Conservation (phyloP, 2,888 invertebrate genomes). For the Lordiphosa fenestrarum region DNA sequence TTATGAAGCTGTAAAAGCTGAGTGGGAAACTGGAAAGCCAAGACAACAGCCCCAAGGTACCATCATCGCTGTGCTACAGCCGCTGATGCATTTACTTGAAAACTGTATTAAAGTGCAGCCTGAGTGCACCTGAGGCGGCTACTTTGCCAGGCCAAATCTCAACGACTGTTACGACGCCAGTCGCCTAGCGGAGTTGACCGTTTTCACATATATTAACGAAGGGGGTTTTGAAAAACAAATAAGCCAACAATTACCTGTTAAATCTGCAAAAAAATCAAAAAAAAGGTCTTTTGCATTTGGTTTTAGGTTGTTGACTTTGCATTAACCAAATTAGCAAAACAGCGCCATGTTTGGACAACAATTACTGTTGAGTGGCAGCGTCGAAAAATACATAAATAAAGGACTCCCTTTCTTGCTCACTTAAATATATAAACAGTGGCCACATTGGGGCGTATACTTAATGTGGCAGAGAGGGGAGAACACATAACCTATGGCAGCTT, state of each 20-base stretch:
- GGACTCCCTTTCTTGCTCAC: background rate
- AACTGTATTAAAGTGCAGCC: constrained; percentile 62
- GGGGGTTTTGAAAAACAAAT: constrained; percentile 45
- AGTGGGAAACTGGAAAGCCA: constrained; percentile 40
- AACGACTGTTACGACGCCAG: background rate
- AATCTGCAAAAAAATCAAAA: constrained; percentile 33
- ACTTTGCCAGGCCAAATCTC: constrained; percentile 11
- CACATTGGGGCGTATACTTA: no score
- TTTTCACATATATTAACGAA: constrained; percentile 46
- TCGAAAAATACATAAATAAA: constrained; percentile 19
- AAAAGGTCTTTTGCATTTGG: constrained; percentile 23
- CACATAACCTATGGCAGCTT: no score
- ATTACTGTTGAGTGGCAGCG: constrained; percentile 24
- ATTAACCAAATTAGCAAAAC: constrained; percentile 56
- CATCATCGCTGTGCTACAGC: no score
- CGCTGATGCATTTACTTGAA: constrained; percentile 9
- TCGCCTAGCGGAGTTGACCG: constrained; percentile 12
- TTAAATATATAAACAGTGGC: no score
- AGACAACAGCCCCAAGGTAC: constrained; percentile 26
- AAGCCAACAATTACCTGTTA: constrained; percentile 59
- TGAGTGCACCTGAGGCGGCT: constrained; percentile 47
- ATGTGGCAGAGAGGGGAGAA: no score
- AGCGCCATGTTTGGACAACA: constrained; percentile 21
- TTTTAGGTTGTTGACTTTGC: constrained; percentile 59
- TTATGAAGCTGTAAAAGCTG: constrained; percentile 47